phyloP scores from a whole-genome alignment of 2,888 invertebrate genomes.

The Rhimphoctona megacephalus region DNA sequence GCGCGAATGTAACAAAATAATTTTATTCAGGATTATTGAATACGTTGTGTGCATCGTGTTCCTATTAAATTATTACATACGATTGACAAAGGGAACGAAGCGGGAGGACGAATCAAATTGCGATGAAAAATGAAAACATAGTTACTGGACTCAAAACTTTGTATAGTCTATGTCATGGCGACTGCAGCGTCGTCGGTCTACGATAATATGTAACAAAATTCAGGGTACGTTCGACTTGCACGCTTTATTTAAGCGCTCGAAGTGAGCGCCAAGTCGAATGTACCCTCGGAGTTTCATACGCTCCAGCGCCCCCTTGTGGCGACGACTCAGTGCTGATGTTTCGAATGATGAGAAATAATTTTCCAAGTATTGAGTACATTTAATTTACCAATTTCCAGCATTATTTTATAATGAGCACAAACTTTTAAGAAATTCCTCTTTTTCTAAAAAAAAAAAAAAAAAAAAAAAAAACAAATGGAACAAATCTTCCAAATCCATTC shows the following conservation, averaged over 20 bases:
- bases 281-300: no score
- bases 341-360: conserved; percentile 9
- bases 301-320: background rate
- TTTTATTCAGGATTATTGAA: conserved; percentile 43
- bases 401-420: conserved; percentile 1
- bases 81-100: background rate
- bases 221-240: no score
- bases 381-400: background rate
- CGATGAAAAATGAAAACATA: background rate
- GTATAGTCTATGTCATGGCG: background rate
- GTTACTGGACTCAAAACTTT: conserved; percentile 54
- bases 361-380: background rate
- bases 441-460: conserved; percentile 5
- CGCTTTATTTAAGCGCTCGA: no score
- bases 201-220: conserved; percentile 7
- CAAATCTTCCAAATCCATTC: background rate
- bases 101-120: background rate
- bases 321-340: background rate
- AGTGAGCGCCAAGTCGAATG: no score
- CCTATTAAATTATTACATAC: conserved; percentile 29
- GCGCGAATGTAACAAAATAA: conserved; percentile 39
- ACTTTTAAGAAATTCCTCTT: background rate
- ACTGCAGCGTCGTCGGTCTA: no score
- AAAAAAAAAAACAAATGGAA: conserved; percentile 21
- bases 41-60: conserved; percentile 29